Evolutionary conservation across 2,888 invertebrate genomes (phyloP), one percentile per base, ranked within the genome.

Genomic region (Mythimna loreyi): DNA sequence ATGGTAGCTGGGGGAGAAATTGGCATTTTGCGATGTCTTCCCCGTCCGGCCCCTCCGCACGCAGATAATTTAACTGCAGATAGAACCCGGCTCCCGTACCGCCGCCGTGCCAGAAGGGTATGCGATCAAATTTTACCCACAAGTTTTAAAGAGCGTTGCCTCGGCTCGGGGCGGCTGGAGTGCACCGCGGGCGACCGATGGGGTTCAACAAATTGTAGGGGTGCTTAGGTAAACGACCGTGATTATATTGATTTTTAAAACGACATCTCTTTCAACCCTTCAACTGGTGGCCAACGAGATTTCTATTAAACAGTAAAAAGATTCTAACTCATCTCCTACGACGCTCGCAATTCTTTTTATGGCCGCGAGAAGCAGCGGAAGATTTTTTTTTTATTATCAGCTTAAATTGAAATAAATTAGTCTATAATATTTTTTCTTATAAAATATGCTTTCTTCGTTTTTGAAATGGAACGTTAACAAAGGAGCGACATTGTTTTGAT

Each of bases 11-110:
- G 90, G 92, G 93, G 92, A 90, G 92, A 88, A 90, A 91, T 92
- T 89, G 93, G 90, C 89, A 90, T 90, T 89, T 92, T 89, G 90
- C 89, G 90, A 87, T 85, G 89, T 90, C 91, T 92, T 91, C 91
- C 92, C 91, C 87, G 86, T 85, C 81, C 85, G 87, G 87, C 90
- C 91, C 93, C 94, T 92, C 89, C 81, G 81, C 90, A 89, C 89
- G 84, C 85, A 93, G 94, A 94, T 94, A 95, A 95, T 95, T n/a
- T 95, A 95, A 95, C 95, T 94, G 92, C 92, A 94, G 94, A 93
- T 94, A 94, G 91, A 92, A 91, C 91, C 86, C 91, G 87, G 89
- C 65, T 50, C 73, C 72, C 91, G 91, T 89, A 91, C 91, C 86
- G 89, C 87, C 90, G 89, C 87, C 90, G 60, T 49, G 67, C 67